Evolutionary conservation across 1,140 invertebrate genomes (phyloP).

Genomic region (Drosophila littoralis): DNA sequence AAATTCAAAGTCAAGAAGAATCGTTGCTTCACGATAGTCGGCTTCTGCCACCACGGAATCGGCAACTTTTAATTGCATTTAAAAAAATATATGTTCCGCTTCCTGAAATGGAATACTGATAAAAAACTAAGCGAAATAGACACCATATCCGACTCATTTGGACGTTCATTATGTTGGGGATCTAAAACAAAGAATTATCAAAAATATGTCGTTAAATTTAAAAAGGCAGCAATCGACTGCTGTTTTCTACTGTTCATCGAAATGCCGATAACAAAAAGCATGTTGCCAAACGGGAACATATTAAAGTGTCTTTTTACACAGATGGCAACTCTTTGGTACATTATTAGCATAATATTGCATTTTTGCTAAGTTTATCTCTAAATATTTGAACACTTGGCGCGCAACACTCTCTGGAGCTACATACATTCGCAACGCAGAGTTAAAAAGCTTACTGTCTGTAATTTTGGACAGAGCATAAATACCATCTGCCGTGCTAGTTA

Average conservation of each 20-base stretch:
- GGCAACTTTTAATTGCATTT: too few relatives aligned
- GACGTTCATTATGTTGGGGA: too few relatives aligned
- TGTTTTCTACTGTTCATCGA: background rate
- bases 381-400: conserved; percentile 13
- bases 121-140: too few relatives aligned
- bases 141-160: too few relatives aligned
- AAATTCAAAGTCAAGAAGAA: too few relatives aligned
- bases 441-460: background rate
- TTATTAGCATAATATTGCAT: background rate
- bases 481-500: background rate
- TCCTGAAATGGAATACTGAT: too few relatives aligned
- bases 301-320: background rate
- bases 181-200: too few relatives aligned
- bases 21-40: too few relatives aligned
- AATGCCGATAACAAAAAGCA: background rate
- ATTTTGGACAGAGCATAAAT: background rate
- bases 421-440: background rate
- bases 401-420: background rate
- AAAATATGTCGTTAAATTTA: too few relatives aligned
- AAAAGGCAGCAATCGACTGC: too few relatives aligned
- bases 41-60: too few relatives aligned
- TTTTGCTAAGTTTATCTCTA: background rate
- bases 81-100: too few relatives aligned
- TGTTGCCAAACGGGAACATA: background rate
- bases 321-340: background rate